Conservation (phyloP, 2,888 invertebrate genomes). For the Epsilonema sp. region DNA sequence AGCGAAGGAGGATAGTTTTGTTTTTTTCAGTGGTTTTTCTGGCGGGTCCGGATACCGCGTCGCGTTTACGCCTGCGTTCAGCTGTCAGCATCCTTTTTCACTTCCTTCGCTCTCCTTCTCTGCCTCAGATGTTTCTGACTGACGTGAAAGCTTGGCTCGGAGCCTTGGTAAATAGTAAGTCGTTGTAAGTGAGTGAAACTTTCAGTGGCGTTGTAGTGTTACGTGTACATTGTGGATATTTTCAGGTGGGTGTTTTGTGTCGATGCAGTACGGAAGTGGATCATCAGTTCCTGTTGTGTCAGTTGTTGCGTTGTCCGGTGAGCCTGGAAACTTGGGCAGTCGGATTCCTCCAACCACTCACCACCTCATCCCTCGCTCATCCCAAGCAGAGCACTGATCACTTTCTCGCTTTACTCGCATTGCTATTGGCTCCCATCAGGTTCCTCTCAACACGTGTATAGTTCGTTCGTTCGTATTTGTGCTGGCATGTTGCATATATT, state of each 20-base stretch:
- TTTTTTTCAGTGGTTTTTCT: too few species aligned
- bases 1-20: too few species aligned
- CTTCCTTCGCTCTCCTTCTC: background rate
- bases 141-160: slow-evolving; percentile 3
- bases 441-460: too few species aligned
- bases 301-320: slow-evolving; percentile 20
- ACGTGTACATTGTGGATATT: too few species aligned
- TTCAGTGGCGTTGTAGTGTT: too few species aligned
- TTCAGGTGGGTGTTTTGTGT: too few species aligned
- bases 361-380: slow-evolving; percentile 8
- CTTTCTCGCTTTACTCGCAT: slow-evolving; percentile 19
- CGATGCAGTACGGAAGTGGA: slow-evolving; percentile 17
- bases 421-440: slow-evolving; percentile 18
- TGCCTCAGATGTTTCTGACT: background rate
- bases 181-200: too few species aligned
- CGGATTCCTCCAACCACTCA: slow-evolving; percentile 16
- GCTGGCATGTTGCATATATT: too few species aligned
- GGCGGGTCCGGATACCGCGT: too few species aligned
- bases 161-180: background rate
- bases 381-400: slow-evolving; percentile 16
- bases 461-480: too few species aligned
- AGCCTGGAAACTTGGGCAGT: slow-evolving; percentile 19
- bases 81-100: background rate
- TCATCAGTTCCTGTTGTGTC: slow-evolving; percentile 20
- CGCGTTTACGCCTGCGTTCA: background rate